Evolutionary conservation across 2,888 invertebrate species (phyloP).

Genomic region (Notodonta ziczac): DNA sequence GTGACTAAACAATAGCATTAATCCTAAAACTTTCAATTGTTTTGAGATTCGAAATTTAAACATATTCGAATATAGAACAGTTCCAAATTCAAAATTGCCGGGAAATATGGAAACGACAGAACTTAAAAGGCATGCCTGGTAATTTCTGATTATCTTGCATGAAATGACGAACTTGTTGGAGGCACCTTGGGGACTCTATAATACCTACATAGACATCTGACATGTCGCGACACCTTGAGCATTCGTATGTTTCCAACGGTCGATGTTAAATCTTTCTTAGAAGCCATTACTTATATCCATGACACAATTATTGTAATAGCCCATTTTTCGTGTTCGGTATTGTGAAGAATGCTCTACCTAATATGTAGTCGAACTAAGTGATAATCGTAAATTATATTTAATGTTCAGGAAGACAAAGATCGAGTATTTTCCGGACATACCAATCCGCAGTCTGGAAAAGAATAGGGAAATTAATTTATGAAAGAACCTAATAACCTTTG

Average conservation of each 20-base stretch:
- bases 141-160: too few species aligned
- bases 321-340: constrained; percentile 23
- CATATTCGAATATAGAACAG: too few species aligned
- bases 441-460: not conserved
- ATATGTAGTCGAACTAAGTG: constrained; percentile 12
- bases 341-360: constrained; percentile 20
- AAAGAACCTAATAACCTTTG: not conserved
- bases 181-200: too few species aligned
- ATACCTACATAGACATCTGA: too few species aligned
- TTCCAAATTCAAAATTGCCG: too few species aligned
- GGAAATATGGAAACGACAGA: too few species aligned
- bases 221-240: not conserved
- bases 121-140: too few species aligned
- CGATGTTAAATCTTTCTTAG: constrained; percentile 14
- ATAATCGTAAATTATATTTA: not conserved
- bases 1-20: too few species aligned
- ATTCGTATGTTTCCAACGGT: not conserved
- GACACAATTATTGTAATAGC: constrained; percentile 20
- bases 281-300: constrained; percentile 16
- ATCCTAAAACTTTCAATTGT: too few species aligned
- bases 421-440: not conserved
- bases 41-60: too few species aligned
- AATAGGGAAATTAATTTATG: not conserved
- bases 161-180: too few species aligned
- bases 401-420: too few species aligned